A percentile compares a stretch with the other conserved stretches of the same genome.
Evolutionary conservation across 92 coral and sea anemone species (phyloP).

Genomic region (Epizoanthus illoricatus): DNA sequence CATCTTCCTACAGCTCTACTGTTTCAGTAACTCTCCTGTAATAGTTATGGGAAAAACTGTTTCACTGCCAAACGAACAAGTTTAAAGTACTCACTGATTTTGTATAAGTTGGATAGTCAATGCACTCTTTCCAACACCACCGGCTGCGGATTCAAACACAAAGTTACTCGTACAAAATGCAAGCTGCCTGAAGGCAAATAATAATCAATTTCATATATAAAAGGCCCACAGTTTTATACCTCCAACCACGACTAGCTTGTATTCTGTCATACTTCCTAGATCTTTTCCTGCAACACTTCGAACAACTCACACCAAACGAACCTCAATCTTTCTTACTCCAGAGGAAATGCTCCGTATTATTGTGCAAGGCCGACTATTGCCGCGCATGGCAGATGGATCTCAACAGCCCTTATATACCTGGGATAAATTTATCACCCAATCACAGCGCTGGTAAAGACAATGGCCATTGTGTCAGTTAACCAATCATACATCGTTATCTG

Average conservation of each 20-base stretch:
- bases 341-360: slow-evolving; percentile 65
- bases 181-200: background rate
- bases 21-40: background rate
- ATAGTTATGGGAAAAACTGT: background rate
- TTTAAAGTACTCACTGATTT: slow-evolving; percentile 85
- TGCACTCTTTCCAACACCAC: slow-evolving; percentile 98
- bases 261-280: slow-evolving; percentile 79
- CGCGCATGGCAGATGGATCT: slow-evolving; percentile 68
- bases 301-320: slow-evolving; percentile 12
- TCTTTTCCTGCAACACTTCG: slow-evolving; percentile 37
- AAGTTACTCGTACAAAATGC: slow-evolving; percentile 19
- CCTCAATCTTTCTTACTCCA: slow-evolving; percentile 27
- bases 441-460: slow-evolving; percentile 49
- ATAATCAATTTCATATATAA: background rate
- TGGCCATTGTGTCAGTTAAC: slow-evolving; percentile 41
- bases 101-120: slow-evolving; percentile 98
- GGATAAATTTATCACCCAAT: slow-evolving; percentile 91
- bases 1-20: background rate
- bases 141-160: slow-evolving; percentile 69
- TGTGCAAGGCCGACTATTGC: slow-evolving; percentile 58
- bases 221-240: slow-evolving; percentile 49
- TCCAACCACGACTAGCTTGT: slow-evolving; percentile 97
- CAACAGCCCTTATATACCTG: slow-evolving; percentile 52
- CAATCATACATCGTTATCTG: slow-evolving; percentile 40
- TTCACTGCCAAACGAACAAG: background rate